phyloP scores from a whole-genome alignment of 2,888 invertebrate genomes.

The Clostera curtula region DNA sequence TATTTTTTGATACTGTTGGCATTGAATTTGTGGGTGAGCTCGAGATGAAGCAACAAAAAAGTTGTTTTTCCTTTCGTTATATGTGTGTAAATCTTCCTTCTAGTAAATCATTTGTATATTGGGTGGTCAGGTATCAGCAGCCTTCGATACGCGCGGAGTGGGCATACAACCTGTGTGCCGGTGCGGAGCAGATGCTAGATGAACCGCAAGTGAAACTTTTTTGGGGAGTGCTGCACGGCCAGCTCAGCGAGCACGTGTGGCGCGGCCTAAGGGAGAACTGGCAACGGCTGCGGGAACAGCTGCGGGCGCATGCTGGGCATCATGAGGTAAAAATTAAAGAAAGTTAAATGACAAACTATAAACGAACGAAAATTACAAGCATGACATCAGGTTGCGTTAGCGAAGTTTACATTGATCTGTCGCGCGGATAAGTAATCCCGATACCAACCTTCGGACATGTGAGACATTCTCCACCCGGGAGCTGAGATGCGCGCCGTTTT shows the following conservation, averaged over 20 bases:
- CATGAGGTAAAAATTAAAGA: conserved; percentile 31
- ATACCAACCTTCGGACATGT: no score
- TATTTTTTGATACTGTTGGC: no score
- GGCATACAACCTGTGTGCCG: conserved; percentile 69
- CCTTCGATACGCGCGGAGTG: conserved; percentile 64
- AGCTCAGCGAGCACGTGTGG: conserved; percentile 56
- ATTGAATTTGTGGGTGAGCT: no score
- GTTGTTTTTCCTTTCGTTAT: no score
- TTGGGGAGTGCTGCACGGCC: conserved; percentile 60
- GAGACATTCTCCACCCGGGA: no score
- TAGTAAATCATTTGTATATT: not conserved
- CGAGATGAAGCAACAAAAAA: no score
- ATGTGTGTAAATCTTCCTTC: no score
- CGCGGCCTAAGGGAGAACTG: conserved; percentile 53
- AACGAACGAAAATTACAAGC: no score
- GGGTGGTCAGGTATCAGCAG: conserved; percentile 57
- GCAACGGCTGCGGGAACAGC: conserved; percentile 37
- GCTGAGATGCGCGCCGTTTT: no score
- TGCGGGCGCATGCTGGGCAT: conserved; percentile 37
- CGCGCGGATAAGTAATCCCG: no score
- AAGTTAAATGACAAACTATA: not conserved
- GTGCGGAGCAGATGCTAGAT: conserved; percentile 63
- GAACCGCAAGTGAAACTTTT: conserved; percentile 63
- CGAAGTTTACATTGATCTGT: no score
- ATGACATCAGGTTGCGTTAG: no score